These are phyloP conservation scores for Cetonia aurata DNA, from an alignment of 2,888 invertebrate species.

Conservation along the genomic window DNA sequence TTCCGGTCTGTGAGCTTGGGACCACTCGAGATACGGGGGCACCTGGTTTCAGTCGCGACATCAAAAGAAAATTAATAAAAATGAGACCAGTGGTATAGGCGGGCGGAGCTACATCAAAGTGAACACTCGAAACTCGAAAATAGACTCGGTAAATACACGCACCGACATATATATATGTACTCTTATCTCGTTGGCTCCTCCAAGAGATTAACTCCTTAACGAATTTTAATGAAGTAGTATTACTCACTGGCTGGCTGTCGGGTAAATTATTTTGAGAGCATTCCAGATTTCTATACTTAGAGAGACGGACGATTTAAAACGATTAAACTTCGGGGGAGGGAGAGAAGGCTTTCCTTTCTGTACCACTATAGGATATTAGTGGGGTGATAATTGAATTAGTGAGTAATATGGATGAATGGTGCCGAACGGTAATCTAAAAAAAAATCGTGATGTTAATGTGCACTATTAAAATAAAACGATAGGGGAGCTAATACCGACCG, in stretches of 20 bases:
- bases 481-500: too few relatives aligned
- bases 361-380: too few relatives aligned
- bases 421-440: neutral
- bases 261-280: neutral
- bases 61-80: neutral
- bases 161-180: neutral
- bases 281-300: neutral
- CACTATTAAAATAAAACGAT: too few relatives aligned
- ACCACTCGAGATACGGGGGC: neutral
- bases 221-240: slow-evolving; percentile 1
- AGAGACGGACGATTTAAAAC: neutral
- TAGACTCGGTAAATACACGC: neutral
- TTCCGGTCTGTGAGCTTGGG: neutral
- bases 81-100: neutral
- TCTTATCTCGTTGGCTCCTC: neutral
- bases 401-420: neutral
- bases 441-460: too few relatives aligned
- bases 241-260: neutral
- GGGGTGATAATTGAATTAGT: too few relatives aligned
- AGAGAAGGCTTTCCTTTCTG: neutral
- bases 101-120: neutral
- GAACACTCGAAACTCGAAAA: neutral
- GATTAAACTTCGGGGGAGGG: neutral
- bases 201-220: slow-evolving; percentile 1
- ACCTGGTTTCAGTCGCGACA: neutral